Base-by-base conservation (phyloP, 2,113 vertebrate genomes). In the Lophochroa leadbeateri region DNA sequence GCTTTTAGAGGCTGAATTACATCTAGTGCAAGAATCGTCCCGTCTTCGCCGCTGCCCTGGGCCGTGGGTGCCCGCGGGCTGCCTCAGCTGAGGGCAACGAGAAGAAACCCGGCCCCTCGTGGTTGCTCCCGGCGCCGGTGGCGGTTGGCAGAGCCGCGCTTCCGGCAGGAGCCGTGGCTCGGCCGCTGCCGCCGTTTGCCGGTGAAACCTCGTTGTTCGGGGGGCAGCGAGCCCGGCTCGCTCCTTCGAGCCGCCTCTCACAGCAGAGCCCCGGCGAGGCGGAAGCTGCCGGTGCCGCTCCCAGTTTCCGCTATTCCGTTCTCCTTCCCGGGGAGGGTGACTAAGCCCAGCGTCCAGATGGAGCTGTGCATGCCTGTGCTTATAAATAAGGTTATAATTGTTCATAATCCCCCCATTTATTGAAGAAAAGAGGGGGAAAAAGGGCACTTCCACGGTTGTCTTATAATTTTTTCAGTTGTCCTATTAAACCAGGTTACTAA, bases 21-120 rank as follows among this genome's bases (percentile, higher is more conserved):
- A 3, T 0, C 31, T 4, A 13, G n/a, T 1, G 58, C 57, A 6
- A n/a, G 4, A 37, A 4, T 3, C 0, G 19, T 49, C 63, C 31
- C 7, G 4, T 39, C 2, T 10, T 12, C 21, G 35, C 55, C 17
- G 18, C 13, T 47, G 47, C 76, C 60, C 1, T 53, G 35, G 19
- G 72, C 57, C 2, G 41, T 5, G 9, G 46, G 44, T 29, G 1
- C 82, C 75, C 31, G 0, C 2, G 57, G 35, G 61, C 65, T 50
- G 76, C 82, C 46, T 4, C 3, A 14, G 2, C 7, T 6, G 10
- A 0, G 50, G 29, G 81, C 12, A 25, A 4, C 5, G 35, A 1
- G 53, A 8, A 16, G 24, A 11, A 21, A 29, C 4, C 17, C 7
- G 11, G 21, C 55, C 60, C 2, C 41, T 41, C 13, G 53, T 3